Conservation (phyloP, 2,888 invertebrate genomes). For the Drosophila neutralis region DNA sequence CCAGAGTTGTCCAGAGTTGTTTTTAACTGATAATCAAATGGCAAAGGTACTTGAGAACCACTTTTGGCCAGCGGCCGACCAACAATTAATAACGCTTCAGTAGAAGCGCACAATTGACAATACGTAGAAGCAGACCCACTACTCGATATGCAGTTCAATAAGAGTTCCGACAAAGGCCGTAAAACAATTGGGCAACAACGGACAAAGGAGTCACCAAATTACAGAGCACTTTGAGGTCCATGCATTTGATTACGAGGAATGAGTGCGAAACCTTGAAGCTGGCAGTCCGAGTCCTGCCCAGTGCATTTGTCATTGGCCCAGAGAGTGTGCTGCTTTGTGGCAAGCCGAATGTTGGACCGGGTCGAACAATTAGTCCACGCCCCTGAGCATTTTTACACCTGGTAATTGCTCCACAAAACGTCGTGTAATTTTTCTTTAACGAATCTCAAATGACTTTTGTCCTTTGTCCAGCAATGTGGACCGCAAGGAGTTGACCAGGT, state of each 20-base stretch:
- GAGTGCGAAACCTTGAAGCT: conserved; percentile 29
- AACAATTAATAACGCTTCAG: conserved; percentile 73
- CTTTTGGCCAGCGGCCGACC: conserved; percentile 44
- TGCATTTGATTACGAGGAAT: conserved; percentile 57
- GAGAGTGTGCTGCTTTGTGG: conserved; percentile 16
- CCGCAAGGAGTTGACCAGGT: conserved; percentile 45
- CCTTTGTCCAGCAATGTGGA: conserved; percentile 48
- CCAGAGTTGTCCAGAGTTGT: conserved; percentile 25
- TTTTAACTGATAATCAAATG: conserved; percentile 41
- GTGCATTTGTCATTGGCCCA: conserved; percentile 56
- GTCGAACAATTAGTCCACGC: conserved; percentile 82
- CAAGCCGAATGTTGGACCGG: conserved; percentile 38
- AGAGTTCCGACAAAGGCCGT: conserved; percentile 74
- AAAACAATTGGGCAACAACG: conserved; percentile 60
- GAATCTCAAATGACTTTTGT: conserved; percentile 78
- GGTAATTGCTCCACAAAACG: conserved; percentile 83
- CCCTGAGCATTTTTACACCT: conserved; percentile 77
- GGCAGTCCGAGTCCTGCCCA: conserved; percentile 28
- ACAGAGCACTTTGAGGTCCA: conserved; percentile 53
- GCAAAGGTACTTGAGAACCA: conserved; percentile 25
- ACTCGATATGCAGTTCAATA: conserved; percentile 63
- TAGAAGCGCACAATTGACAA: conserved; percentile 49
- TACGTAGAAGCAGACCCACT: conserved; percentile 1
- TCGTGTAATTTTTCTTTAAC: conserved; percentile 82
- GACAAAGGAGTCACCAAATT: conserved; percentile 69